phyloP scores from a whole-genome alignment of 2,888 invertebrate species.

The Coelopa pilipes region DNA sequence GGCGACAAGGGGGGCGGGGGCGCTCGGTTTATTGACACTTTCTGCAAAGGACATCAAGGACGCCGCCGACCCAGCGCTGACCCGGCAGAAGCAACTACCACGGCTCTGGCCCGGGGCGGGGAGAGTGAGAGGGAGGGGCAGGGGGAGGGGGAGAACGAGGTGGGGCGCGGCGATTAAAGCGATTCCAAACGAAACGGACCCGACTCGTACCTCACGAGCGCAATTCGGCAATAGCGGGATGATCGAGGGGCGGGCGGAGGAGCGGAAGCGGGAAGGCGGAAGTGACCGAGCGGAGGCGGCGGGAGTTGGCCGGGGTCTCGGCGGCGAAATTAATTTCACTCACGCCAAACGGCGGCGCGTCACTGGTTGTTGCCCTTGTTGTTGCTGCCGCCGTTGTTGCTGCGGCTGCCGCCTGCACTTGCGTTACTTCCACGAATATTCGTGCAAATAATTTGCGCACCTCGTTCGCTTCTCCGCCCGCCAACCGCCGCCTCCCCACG shows the following conservation, averaged over 20 bases:
- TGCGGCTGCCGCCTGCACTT: background rate
- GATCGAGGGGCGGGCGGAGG: background rate
- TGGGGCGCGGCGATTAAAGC: too few species aligned
- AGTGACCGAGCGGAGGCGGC: too few species aligned
- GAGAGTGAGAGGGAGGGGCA: background rate
- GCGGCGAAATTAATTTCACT: slow-evolving; percentile 11
- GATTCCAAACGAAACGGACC: too few species aligned
- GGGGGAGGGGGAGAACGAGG: background rate
- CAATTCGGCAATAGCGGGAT: slow-evolving; percentile 18
- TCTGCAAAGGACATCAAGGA: background rate
- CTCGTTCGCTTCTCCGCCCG: slow-evolving; percentile 12
- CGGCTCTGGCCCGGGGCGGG: background rate
- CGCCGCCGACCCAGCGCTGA: background rate
- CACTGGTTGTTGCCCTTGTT: background rate
- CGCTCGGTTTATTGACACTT: background rate
- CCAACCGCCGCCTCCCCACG: background rate
- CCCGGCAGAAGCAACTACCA: background rate
- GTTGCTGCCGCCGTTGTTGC: background rate
- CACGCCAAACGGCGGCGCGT: slow-evolving; percentile 8
- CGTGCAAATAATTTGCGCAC: slow-evolving; percentile 29
- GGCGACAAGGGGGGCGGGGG: background rate
- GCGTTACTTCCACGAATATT: slow-evolving; percentile 13
- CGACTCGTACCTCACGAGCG: slow-evolving; percentile 7
- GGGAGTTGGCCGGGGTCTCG: background rate
- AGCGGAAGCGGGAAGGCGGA: background rate